phyloP scores from a whole-genome alignment of 2,797 vertebrate species.

The Euthynnus affinis region DNA sequence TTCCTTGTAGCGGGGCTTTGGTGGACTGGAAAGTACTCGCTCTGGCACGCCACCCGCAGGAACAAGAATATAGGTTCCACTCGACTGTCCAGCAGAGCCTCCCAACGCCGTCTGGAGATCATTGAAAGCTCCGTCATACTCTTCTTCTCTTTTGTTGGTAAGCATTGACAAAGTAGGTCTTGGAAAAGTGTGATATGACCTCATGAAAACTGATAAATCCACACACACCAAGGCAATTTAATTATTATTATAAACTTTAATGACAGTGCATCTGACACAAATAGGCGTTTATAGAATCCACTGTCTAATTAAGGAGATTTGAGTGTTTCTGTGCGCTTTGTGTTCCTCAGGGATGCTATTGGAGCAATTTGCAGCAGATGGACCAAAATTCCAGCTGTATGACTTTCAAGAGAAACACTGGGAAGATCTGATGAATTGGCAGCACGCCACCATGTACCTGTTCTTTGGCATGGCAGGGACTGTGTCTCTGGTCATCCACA shows the following conservation, averaged over 20 bases:
- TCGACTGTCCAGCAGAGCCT: constrained; percentile 87
- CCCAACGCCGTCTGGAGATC: constrained; percentile 91
- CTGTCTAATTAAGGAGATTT: constrained; percentile 10
- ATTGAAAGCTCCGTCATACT: constrained; percentile 87
- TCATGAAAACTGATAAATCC: not conserved
- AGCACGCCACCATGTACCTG: constrained; percentile 95
- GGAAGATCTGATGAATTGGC: constrained; percentile 93
- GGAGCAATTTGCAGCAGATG: constrained; percentile 91
- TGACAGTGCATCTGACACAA: not conserved
- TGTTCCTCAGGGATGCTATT: constrained; percentile 88
- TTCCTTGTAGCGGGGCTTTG: constrained; percentile 91
- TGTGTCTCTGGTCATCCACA: constrained; percentile 87
- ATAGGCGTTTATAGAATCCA: not conserved
- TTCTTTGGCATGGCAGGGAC: constrained; percentile 91
- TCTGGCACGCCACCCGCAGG: constrained; percentile 90
- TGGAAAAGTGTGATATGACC: not conserved
- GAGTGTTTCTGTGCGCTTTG: not conserved
- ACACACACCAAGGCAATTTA: not conserved
- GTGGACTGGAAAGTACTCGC: constrained; percentile 91
- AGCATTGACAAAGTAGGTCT: constrained; percentile 48
- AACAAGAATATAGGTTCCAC: constrained; percentile 88
- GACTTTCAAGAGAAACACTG: constrained; percentile 89
- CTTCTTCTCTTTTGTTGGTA: constrained; percentile 90
- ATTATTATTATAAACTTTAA: not conserved
- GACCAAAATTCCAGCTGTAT: constrained; percentile 90